Evolutionary conservation across 2,113 vertebrate genomes (phyloP).

Genomic region (Dunckerocampus dactyliophorus): DNA sequence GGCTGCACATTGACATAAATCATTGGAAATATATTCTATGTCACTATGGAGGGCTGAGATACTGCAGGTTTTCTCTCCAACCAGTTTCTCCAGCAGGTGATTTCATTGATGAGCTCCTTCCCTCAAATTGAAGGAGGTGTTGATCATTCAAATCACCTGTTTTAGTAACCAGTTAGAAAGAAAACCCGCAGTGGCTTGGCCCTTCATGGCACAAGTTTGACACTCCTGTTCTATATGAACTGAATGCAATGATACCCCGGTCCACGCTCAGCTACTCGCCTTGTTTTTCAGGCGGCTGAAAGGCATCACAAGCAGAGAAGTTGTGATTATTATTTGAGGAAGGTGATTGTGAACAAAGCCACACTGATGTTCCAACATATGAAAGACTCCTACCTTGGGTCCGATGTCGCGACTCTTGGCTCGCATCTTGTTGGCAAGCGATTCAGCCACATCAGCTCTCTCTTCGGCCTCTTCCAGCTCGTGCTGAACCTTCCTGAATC

Average conservation of each 20-base stretch:
- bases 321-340: neutral
- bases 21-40: no score
- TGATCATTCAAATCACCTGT: no score
- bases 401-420: slow-evolving; percentile 65
- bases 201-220: no score
- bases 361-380: neutral
- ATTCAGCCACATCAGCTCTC: slow-evolving; percentile 61
- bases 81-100: no score
- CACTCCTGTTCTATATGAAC: no score
- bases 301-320: neutral
- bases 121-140: no score
- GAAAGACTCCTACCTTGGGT: slow-evolving; percentile 31
- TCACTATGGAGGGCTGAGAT: no score
- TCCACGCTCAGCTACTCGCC: slow-evolving; percentile 29
- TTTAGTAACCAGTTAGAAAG: no score
- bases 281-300: slow-evolving; percentile 40
- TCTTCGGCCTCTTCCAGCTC: slow-evolving; percentile 50
- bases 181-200: no score
- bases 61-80: no score
- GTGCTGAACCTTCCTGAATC: slow-evolving; percentile 50
- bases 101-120: no score
- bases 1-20: no score
- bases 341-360: neutral
- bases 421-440: slow-evolving; percentile 71
- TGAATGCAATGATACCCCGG: neutral